Percentiles rank a stretch among this genome's conserved stretches.
phyloP scores from a whole-genome alignment of 2,113 vertebrate species.

The Nicator chloris region DNA sequence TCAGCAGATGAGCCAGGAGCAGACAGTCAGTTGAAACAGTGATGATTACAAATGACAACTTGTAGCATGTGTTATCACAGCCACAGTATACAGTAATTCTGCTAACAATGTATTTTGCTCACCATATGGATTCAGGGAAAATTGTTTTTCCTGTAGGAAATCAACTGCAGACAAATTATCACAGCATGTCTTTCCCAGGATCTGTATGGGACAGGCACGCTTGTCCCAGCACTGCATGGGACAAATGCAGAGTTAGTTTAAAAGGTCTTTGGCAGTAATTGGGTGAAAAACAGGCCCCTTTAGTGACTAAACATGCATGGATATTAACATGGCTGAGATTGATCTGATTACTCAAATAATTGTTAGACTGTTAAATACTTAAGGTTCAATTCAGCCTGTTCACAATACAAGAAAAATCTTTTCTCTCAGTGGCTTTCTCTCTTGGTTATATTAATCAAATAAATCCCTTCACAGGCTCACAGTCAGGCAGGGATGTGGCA shows the following conservation, averaged over 20 bases:
- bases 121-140: not conserved
- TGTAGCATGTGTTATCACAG: constrained; percentile 31
- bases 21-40: constrained; percentile 36
- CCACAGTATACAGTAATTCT: not conserved
- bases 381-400: not conserved
- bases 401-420: not conserved
- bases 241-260: not conserved
- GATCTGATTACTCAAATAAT: not conserved
- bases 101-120: constrained; percentile 2
- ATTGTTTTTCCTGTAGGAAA: constrained; percentile 5
- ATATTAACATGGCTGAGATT: not conserved
- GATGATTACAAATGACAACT: constrained; percentile 47
- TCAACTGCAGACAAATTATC: not conserved
- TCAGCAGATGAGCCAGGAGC: not conserved
- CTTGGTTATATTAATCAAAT: not conserved
- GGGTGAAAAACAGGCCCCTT: not conserved
- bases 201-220: not conserved
- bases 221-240: not conserved
- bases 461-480: not conserved
- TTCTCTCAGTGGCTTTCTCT: not conserved
- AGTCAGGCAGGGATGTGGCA: not conserved
- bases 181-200: constrained; percentile 1
- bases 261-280: not conserved
- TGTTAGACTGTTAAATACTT: not conserved
- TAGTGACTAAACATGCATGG: not conserved